A percentile compares a stretch with the other conserved stretches of the same genome.
These are phyloP conservation scores for Staurois parvus DNA, from an alignment of 2,797 vertebrate species.

Conservation along the genomic window DNA sequence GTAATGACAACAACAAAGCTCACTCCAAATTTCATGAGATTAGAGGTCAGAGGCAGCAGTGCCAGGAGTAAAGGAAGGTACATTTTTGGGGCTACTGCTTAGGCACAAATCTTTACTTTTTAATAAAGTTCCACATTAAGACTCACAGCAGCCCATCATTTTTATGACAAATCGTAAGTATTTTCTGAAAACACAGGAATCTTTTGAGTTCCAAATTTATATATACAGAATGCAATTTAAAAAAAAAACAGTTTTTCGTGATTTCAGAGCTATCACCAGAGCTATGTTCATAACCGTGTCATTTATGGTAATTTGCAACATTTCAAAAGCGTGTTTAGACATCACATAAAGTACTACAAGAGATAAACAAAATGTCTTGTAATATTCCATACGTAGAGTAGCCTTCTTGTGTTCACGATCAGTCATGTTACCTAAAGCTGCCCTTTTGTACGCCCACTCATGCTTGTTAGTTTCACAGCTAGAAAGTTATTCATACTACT, in stretches of 20 bases:
- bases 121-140: too few relatives aligned
- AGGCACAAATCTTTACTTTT: too few relatives aligned
- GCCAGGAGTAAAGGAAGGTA: too few relatives aligned
- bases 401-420: not conserved
- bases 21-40: too few relatives aligned
- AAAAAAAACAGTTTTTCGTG: not conserved
- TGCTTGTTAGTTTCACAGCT: slow-evolving; percentile 38
- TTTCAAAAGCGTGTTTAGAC: not conserved
- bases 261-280: not conserved
- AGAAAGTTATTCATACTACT: slow-evolving; percentile 33
- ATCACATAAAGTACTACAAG: slow-evolving; percentile 2
- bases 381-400: slow-evolving; percentile 19
- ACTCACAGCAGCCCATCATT: not conserved
- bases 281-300: not conserved
- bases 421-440: slow-evolving; percentile 34
- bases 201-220: not conserved
- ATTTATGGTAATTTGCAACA: not conserved
- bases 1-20: too few relatives aligned
- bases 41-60: too few relatives aligned
- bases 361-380: slow-evolving; percentile 20
- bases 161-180: not conserved
- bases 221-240: not conserved
- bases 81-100: too few relatives aligned
- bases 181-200: not conserved
- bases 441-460: slow-evolving; percentile 36